Percentiles rank a stretch among this genome's conserved stretches.
Evolutionary conservation across 2,113 vertebrate species (phyloP).

Genomic region (Thamnaconus septentrionalis): DNA sequence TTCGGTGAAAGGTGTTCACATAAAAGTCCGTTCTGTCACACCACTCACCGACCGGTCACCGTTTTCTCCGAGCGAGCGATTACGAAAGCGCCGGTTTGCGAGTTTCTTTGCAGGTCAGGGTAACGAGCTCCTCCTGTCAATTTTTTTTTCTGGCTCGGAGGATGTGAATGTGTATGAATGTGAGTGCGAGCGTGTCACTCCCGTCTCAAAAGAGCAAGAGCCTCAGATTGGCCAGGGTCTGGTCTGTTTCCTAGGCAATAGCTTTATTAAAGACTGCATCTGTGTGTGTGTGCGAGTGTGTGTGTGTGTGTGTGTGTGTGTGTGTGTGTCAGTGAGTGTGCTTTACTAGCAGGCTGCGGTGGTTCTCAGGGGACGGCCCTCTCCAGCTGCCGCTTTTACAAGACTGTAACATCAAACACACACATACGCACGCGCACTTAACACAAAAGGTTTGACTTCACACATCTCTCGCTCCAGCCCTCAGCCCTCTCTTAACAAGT

Average conservation of each 20-base stretch:
- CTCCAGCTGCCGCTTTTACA: conserved; percentile 74
- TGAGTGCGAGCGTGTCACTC: conserved; percentile 51
- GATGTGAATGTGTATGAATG: conserved; percentile 31
- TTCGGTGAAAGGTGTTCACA: conserved; percentile 10
- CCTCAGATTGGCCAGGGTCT: conserved; percentile 46
- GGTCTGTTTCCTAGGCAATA: conserved; percentile 59
- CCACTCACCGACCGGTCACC: background rate
- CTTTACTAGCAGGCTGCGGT: conserved; percentile 67
- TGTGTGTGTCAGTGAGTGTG: conserved; percentile 35
- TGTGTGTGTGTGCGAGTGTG: conserved; percentile 34
- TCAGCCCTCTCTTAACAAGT: conserved; percentile 54
- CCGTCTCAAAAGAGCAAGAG: conserved; percentile 34
- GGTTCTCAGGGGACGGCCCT: conserved; percentile 67
- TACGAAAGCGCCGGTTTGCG: conserved; percentile 9
- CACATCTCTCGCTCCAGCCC: conserved; percentile 53
- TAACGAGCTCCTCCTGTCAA: conserved; percentile 34
- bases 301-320: conserved; percentile 24
- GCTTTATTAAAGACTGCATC: conserved; percentile 68
- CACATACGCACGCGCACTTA: conserved; percentile 50
- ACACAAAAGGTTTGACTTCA: conserved; percentile 54
- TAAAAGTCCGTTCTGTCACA: conserved; percentile 17
- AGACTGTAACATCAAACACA: conserved; percentile 73
- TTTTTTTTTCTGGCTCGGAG: conserved; percentile 5
- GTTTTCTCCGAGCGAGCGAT: conserved; percentile 5
- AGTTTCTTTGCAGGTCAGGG: conserved; percentile 9